Evolutionary conservation across 2,888 invertebrate genomes (phyloP).

Genomic region (Prosopocoilus inquinatus): DNA sequence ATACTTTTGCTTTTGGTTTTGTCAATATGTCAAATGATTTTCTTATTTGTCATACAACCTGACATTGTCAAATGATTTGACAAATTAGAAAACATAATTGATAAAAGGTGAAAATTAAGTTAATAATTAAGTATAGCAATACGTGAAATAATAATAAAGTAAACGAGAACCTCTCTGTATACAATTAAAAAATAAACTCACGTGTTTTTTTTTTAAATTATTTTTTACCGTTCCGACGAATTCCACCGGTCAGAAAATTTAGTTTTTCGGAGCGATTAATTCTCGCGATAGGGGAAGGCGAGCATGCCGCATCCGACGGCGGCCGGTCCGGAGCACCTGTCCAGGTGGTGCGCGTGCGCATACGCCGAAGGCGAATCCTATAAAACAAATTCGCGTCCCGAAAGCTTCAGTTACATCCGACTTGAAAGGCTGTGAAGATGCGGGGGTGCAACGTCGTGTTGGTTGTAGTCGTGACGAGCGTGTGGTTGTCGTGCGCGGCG

Average conservation of each 20-base stretch:
- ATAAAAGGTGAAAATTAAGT: no score
- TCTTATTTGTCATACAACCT: no score
- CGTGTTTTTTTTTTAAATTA: neutral
- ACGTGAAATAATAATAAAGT: neutral
- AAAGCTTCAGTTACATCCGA: slow-evolving; percentile 16
- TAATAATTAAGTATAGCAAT: no score
- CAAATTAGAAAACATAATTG: no score
- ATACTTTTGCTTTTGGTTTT: no score
- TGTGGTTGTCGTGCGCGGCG: slow-evolving; percentile 17
- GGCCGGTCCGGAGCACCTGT: slow-evolving; percentile 13
- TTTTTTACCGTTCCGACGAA: neutral
- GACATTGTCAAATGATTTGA: no score
- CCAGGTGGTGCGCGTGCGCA: slow-evolving; percentile 20
- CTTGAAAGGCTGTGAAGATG: slow-evolving; percentile 13
- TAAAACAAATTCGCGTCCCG: slow-evolving; percentile 19
- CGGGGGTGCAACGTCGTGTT: slow-evolving; percentile 12
- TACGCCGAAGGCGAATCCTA: slow-evolving; percentile 8
- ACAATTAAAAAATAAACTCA: neutral
- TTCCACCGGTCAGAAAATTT: neutral
- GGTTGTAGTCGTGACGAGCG: slow-evolving; percentile 22
- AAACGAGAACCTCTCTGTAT: neutral
- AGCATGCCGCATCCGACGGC: neutral
- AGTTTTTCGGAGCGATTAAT: neutral
- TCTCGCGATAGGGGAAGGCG: neutral
- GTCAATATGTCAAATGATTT: no score